Percentiles rank a stretch among this genome's conserved stretches.
These are phyloP conservation scores for Epizoanthus ramosus DNA, from an alignment of 92 coral and sea anemone species.

Conservation along the genomic window DNA sequence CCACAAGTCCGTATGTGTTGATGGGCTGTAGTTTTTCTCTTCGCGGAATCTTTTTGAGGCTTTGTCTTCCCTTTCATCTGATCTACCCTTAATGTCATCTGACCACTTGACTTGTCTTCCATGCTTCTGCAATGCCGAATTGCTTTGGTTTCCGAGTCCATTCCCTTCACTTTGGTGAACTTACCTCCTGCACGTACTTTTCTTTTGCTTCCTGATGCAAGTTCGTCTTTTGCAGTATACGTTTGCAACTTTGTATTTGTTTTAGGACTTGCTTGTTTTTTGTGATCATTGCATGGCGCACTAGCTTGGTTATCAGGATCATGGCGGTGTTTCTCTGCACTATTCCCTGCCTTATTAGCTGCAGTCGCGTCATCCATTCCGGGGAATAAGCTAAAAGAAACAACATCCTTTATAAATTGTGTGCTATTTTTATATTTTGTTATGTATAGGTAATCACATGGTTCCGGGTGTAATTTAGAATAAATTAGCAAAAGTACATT, in stretches of 20 bases:
- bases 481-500: too few species aligned
- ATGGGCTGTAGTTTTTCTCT: neutral
- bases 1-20: neutral
- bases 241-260: neutral
- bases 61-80: neutral
- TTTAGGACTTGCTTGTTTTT: neutral
- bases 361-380: conserved; percentile 4
- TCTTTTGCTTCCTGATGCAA: neutral
- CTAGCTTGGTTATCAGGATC: neutral
- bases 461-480: too few species aligned
- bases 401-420: too few species aligned
- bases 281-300: too few species aligned
- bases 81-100: neutral
- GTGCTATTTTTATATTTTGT: too few species aligned
- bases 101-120: neutral
- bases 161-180: neutral
- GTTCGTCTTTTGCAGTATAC: neutral
- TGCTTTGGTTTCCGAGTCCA: neutral
- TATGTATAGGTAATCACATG: too few species aligned
- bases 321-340: neutral
- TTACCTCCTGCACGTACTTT: neutral
- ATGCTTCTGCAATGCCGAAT: neutral
- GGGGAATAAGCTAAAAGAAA: neutral
- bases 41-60: neutral
- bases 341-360: neutral